Evolutionary conservation across 2,113 vertebrate genomes (phyloP).

Genomic region (Brachirus orientalis): DNA sequence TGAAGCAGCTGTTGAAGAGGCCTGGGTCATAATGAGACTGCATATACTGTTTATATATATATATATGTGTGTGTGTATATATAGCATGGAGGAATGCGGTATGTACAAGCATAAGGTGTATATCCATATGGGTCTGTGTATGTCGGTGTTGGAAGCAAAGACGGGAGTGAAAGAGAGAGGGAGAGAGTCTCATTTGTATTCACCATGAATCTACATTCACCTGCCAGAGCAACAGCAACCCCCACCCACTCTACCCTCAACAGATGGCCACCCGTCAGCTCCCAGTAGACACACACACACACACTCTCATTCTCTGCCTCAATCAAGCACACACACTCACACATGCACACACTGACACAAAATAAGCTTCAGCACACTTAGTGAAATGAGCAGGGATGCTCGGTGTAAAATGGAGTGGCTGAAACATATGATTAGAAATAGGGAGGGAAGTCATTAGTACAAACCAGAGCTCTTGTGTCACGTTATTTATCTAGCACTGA

Average conservation of each 20-base stretch:
- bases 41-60: slow-evolving; percentile 10
- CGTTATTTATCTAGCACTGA: slow-evolving; percentile 76
- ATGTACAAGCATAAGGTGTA: slow-evolving; percentile 47
- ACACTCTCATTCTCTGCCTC: slow-evolving; percentile 53
- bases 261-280: slow-evolving; percentile 84
- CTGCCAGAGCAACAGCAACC: slow-evolving; percentile 82
- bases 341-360: slow-evolving; percentile 36
- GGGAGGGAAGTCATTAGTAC: slow-evolving; percentile 79
- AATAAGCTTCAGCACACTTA: slow-evolving; percentile 75
- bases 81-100: slow-evolving; percentile 30
- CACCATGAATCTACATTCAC: slow-evolving; percentile 80
- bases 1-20: slow-evolving; percentile 54
- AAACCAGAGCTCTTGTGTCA: slow-evolving; percentile 75
- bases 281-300: slow-evolving; percentile 66
- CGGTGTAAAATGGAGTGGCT: slow-evolving; percentile 76
- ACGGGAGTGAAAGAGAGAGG: slow-evolving; percentile 53
- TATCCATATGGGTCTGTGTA: slow-evolving; percentile 67
- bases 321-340: slow-evolving; percentile 50
- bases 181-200: slow-evolving; percentile 82
- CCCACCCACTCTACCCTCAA: slow-evolving; percentile 83
- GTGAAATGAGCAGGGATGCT: slow-evolving; percentile 74
- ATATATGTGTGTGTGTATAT: neutral
- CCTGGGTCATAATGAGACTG: slow-evolving; percentile 27
- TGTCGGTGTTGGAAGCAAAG: slow-evolving; percentile 46
- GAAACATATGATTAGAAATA: slow-evolving; percentile 80